Evolutionary conservation across 1,140 invertebrate genomes (phyloP).

Genomic region (Whitmania pigra): DNA sequence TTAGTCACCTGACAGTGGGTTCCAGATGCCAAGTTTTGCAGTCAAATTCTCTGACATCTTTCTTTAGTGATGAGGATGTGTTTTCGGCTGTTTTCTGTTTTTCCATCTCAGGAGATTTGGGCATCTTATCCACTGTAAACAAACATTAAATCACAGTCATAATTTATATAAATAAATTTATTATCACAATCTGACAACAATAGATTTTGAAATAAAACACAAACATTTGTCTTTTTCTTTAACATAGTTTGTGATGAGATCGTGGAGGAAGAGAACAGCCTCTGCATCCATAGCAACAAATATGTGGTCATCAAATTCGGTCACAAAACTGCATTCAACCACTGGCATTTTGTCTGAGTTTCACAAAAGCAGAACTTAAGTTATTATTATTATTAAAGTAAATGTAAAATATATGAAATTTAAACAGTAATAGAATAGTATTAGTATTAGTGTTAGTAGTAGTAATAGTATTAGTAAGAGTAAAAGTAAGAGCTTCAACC

Average conservation of each 20-base stretch:
- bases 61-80: conserved; percentile 47
- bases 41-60: conserved; percentile 80
- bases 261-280: conserved; percentile 91
- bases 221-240: conserved; percentile 43
- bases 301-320: conserved; percentile 95
- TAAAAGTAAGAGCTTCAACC: conserved; percentile 26
- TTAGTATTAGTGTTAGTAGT: too few relatives aligned
- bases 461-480: too few relatives aligned
- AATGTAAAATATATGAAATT: too few relatives aligned
- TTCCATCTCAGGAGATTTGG: conserved; percentile 37
- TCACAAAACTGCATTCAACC: conserved; percentile 90
- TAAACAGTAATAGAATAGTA: too few relatives aligned
- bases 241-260: conserved; percentile 86
- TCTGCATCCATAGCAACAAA: conserved; percentile 95
- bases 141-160: neutral
- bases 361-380: conserved; percentile 25
- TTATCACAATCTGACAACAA: neutral
- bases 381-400: neutral
- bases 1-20: conserved; percentile 74
- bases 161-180: neutral
- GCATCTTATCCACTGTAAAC: conserved; percentile 3
- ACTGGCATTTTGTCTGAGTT: conserved; percentile 64
- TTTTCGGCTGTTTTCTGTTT: conserved; percentile 32
- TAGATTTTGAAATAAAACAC: neutral
- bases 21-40: conserved; percentile 96